phyloP scores from a whole-genome alignment of 2,797 vertebrate species.

The Poecilia velifera region DNA sequence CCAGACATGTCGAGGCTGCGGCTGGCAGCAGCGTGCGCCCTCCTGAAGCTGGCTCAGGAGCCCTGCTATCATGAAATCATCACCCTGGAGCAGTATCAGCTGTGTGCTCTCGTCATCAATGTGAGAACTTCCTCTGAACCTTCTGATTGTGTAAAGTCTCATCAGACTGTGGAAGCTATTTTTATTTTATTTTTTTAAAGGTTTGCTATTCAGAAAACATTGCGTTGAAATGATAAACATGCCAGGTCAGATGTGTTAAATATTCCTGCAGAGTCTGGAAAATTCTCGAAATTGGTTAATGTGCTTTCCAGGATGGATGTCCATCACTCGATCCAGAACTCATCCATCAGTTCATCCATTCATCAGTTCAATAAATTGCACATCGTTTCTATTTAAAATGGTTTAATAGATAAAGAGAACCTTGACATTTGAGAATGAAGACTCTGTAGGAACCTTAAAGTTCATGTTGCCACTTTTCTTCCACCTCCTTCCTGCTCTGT shows the following conservation, averaged over 20 bases:
- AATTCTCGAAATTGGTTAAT: not conserved
- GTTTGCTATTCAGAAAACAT: not conserved
- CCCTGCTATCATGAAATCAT: conserved; percentile 99
- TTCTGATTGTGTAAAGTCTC: not conserved
- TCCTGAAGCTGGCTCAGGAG: conserved; percentile 96
- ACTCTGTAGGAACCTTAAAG: not conserved
- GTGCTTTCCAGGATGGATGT: not conserved
- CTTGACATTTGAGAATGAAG: not conserved
- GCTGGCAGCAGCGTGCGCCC: conserved; percentile 91
- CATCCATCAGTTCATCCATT: not conserved
- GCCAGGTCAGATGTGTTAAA: not conserved
- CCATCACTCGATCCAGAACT: not conserved
- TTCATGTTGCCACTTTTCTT: not conserved
- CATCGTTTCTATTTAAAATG: not conserved
- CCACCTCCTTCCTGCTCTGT: not conserved
- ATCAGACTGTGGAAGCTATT: not conserved
- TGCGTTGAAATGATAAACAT: not conserved
- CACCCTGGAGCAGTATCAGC: conserved; percentile 96
- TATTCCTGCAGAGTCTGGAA: not conserved
- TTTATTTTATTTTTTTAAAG: not conserved
- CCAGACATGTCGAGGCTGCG: conserved; percentile 97
- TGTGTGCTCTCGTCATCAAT: conserved; percentile 95
- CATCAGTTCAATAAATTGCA: not conserved
- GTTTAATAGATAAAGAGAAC: not conserved
- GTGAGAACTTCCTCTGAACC: conserved; percentile 78